Evolutionary conservation across 2,113 vertebrate genomes (phyloP).

Genomic region (Pterophyllum scalare): DNA sequence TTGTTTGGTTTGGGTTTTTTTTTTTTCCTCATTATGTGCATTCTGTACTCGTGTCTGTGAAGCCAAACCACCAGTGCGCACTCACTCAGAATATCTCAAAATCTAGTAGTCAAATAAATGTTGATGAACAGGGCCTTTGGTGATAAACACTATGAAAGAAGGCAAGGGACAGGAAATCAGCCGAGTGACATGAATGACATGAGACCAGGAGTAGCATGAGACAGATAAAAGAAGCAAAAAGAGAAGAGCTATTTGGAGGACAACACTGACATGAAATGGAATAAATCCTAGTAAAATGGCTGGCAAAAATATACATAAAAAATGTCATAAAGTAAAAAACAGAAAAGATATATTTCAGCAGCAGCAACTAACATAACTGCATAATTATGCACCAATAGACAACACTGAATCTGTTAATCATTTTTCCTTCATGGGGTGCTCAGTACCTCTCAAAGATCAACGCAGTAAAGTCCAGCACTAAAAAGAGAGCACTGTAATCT

Average conservation of each 20-base stretch:
- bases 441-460: conserved; percentile 64
- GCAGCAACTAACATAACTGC: conserved; percentile 59
- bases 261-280: conserved; percentile 36
- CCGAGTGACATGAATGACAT: conserved; percentile 2
- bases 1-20: too few species aligned
- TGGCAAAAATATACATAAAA: conserved; percentile 14
- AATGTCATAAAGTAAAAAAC: conserved; percentile 3
- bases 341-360: conserved; percentile 46
- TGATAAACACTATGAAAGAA: neutral
- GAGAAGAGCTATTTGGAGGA: conserved; percentile 17
- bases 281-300: conserved; percentile 42
- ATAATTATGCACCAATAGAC: conserved; percentile 62
- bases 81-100: conserved; percentile 42
- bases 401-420: conserved; percentile 71
- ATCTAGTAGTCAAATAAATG: conserved; percentile 69
- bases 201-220: conserved; percentile 20
- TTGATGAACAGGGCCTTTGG: conserved; percentile 54
- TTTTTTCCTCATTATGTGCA: neutral
- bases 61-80: conserved; percentile 49
- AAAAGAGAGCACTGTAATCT: conserved; percentile 73
- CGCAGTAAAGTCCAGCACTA: conserved; percentile 74
- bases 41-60: conserved; percentile 58
- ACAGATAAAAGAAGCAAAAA: conserved; percentile 41
- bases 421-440: conserved; percentile 66
- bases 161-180: conserved; percentile 43